These are phyloP conservation scores for Ferrisia virgata DNA, from an alignment of 2,888 invertebrate genomes.

Conservation along the genomic window DNA sequence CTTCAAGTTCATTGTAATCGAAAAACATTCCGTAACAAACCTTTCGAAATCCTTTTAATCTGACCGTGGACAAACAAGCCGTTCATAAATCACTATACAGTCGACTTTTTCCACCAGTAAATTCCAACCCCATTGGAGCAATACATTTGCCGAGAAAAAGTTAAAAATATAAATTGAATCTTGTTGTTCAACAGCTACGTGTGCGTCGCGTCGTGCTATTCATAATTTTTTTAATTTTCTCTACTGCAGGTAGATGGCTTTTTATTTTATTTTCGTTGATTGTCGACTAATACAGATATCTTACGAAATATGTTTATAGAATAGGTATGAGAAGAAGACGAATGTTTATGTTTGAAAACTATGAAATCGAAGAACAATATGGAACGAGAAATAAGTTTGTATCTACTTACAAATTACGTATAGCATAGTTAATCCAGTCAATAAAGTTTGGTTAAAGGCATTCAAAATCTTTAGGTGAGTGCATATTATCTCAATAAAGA, in stretches of 20 bases:
- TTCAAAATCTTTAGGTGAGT: no score
- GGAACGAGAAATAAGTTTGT: no score
- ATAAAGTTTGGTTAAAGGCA: no score
- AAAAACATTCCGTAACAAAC: slow-evolving; percentile 37
- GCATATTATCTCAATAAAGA: no score
- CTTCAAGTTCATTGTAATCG: slow-evolving; percentile 29
- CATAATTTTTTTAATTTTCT: slow-evolving; percentile 24
- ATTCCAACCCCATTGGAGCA: slow-evolving; percentile 20
- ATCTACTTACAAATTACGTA: no score
- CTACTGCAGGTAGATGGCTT: not conserved
- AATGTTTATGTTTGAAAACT: no score
- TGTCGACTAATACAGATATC: no score
- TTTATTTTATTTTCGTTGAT: no score
- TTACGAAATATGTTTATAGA: no score
- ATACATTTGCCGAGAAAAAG: slow-evolving; percentile 6
- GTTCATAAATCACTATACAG: slow-evolving; percentile 29
- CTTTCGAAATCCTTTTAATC: slow-evolving; percentile 30
- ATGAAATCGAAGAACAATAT: no score
- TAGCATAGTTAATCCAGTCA: no score
- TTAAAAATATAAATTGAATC: slow-evolving; percentile 36
- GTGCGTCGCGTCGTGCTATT: not conserved
- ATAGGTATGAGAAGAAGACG: no score
- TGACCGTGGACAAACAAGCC: slow-evolving; percentile 35
- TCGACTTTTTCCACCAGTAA: slow-evolving; percentile 25
- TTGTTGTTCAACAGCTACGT: slow-evolving; percentile 28